Base-by-base conservation (phyloP, 2,888 invertebrate species). In the Heptascelio sp. region DNA sequence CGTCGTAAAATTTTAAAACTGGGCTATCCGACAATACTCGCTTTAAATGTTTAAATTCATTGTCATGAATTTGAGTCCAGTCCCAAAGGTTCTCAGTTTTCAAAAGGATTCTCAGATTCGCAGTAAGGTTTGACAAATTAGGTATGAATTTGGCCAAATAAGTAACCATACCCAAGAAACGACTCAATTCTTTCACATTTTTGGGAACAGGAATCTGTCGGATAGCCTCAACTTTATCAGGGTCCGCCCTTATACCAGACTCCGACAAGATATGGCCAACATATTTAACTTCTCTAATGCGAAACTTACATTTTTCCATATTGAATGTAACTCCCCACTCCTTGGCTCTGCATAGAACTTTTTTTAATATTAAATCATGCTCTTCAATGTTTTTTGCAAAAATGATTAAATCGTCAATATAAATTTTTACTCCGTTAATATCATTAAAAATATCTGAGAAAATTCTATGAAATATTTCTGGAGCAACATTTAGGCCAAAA, bases 101-200 rank as follows among this genome's bases (percentile, higher is more conserved):
- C n/a, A n/a, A n/a, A n/a, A n/a, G n/a, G n/a, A n/a, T n/a, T n/a
- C n/a, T n/a, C n/a, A n/a, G n/a, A n/a, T n/a, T n/a, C n/a, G n/a
- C n/a, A n/a, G n/a, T n/a, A n/a, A n/a, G n/a, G n/a, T n/a, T n/a
- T 13, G 88, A 77, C 4, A 89, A 85, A 53, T 87, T 83, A 34
- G 85, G 85, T 11, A 91, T 86, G 67, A 88, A 90, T 59, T 87
- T 88, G 13, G 85, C 60, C 15, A 90, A 40, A 80, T 90, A 90
- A 19, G 80, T 88, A 25, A 87, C 59, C 67, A 88, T 84, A 8
- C 89, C 89, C 25, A 89, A 57, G 25, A 89, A 81, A 76, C 82
- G 82, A 40, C 84, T 73, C 3, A 90, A 51, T 43, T 86, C 84
- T 67, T 85, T 85, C 15, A 53, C 59, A 64, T 81, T 77, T 19